Evolutionary conservation across 2,797 vertebrate genomes (phyloP), one percentile per base, ranked within the genome.

Genomic region (Lateolabrax maculatus): DNA sequence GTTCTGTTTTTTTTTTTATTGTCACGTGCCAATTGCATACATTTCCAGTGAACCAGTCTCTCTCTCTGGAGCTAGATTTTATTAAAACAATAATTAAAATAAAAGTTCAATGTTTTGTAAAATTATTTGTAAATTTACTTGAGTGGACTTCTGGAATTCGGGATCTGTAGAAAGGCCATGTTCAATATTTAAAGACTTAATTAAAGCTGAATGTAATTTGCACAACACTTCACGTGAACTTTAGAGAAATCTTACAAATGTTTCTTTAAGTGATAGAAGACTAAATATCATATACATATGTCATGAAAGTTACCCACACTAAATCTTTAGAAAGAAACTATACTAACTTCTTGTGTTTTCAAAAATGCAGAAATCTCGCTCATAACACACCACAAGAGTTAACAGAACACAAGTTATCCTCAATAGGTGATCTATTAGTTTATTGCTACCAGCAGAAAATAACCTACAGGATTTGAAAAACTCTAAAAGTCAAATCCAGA

Each of bases 361-460:
- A 51, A 25, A 51, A 23, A 23, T 18, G 6, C 16, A 43, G 41
- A 43, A 12, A 43, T 53, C 27, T 29, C 12, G n/a, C 8, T 4
- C 51, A 31, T 56, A 34, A 39, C 57, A 21, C 23, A 25, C 64
- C 46, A 61, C 55, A 34, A 52, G 36, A 60, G 64, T 21, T 44
- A 25, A 56, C n/a, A 15, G 16, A 61, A 43, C 15, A 25, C 43
- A 41, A 69, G 18, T 36, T 15, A 23, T 43, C 43, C 34, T 23
- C 36, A 23, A n/a, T 39, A 39, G 36, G n/a, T 23, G n/a, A 25
- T 8, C n/a, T 1, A 4, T 19, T 27, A 25, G 5, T 51, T 25
- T 37, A 39, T 23, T 36, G 43, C 61, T 51, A 4, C 31, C 29
- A 16, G 31, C 31, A 25, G 21, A 51, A 25, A 18, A 46, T 44